Evolutionary conservation across 2,797 vertebrate genomes (phyloP).

Genomic region (Zenarchopterus dispar): DNA sequence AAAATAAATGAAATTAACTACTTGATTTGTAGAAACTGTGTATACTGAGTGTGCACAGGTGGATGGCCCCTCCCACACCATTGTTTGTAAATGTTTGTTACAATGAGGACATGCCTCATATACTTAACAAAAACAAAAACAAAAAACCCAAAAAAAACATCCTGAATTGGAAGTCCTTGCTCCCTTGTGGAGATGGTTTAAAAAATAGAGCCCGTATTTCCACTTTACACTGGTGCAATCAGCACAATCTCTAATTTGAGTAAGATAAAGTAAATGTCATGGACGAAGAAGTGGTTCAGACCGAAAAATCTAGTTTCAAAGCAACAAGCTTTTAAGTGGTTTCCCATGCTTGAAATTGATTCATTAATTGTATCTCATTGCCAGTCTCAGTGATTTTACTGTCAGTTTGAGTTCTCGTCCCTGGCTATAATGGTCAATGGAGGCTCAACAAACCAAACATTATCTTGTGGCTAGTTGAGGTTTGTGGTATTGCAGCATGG

Average conservation of each 20-base stretch:
- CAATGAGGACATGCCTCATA: too few species aligned
- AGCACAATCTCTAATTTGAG: conserved; percentile 14
- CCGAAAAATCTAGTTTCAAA: conserved; percentile 31
- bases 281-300: conserved; percentile 26
- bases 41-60: too few species aligned
- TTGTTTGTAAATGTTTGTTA: too few species aligned
- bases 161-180: too few species aligned
- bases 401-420: conserved; percentile 45
- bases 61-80: too few species aligned
- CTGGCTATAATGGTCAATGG: conserved; percentile 22
- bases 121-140: too few species aligned
- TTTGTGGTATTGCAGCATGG: conserved; percentile 31
- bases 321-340: conserved; percentile 29
- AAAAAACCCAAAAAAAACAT: too few species aligned
- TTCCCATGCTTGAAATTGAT: conserved; percentile 44
- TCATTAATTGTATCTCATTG: conserved; percentile 54
- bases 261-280: conserved; percentile 4
- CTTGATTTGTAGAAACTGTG: too few species aligned
- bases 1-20: too few species aligned
- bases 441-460: conserved; percentile 50
- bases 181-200: too few species aligned
- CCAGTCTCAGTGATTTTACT: conserved; percentile 48
- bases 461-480: conserved; percentile 50
- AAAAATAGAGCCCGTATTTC: too few species aligned
- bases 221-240: not conserved